These are phyloP conservation scores for Lithosia quadra DNA, from an alignment of 2,888 invertebrate species.

Conservation along the genomic window DNA sequence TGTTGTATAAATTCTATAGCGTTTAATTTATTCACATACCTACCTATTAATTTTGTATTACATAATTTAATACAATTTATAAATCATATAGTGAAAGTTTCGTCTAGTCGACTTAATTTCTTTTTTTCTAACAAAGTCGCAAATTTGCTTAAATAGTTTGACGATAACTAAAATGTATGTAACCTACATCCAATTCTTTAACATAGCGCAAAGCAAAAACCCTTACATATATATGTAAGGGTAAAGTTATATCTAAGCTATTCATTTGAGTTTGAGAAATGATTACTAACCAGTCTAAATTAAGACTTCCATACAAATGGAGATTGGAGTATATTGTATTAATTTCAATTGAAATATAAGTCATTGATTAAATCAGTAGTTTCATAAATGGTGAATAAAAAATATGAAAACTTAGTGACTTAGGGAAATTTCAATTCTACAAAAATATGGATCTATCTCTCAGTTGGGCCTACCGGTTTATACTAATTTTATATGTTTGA, in stretches of 20 bases:
- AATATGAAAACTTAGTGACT: not conserved
- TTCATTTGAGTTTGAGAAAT: not conserved
- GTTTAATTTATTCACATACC: conserved; percentile 1
- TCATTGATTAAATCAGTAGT: not conserved
- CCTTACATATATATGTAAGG: too few species aligned
- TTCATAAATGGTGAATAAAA: not conserved
- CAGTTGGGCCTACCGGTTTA: too few species aligned
- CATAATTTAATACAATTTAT: conserved; percentile 2
- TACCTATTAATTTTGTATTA: conserved; percentile 8
- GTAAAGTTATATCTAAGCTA: not conserved
- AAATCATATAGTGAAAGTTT: not conserved
- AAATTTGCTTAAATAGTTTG: not conserved
- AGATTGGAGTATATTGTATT: too few species aligned
- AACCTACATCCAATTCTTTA: not conserved
- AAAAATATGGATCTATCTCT: not conserved
- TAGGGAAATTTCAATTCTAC: not conserved
- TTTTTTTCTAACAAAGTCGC: not conserved
- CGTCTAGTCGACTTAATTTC: not conserved
- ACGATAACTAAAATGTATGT: not conserved
- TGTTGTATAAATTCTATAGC: conserved; percentile 10
- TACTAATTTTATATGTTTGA: not conserved
- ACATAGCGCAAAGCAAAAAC: not conserved
- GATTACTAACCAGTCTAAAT: too few species aligned
- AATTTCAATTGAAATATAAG: not conserved
- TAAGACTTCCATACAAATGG: too few species aligned